Evolutionary conservation across 2,113 vertebrate species (phyloP), one percentile per base, ranked within the genome.

Genomic region (Malurus melanocephalus): DNA sequence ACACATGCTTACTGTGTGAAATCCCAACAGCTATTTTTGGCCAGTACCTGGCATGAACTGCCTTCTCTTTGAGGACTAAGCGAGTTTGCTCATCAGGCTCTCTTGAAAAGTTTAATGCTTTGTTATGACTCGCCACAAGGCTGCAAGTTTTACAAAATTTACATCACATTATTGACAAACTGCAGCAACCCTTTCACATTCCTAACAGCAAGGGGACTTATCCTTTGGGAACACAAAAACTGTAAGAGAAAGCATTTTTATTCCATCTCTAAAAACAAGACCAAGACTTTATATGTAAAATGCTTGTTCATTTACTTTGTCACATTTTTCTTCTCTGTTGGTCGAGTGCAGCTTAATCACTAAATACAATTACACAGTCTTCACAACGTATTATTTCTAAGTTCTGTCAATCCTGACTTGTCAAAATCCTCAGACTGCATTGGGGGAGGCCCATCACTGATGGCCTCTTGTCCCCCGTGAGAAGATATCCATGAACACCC

Each of bases 1-100:
- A 78, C 71, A 71, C 72, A 59, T 11, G 2, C 59, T 91, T 86
- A 79, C 67, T 45, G 80, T 56, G 84, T 93, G 59, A 86, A 92
- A 90, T 74, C 86, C 75, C 86, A 87, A 42, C 59, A 76, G 88
- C 66, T 81, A 64, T 90, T 93, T 93, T 74, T 78, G 88, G 76
- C 60, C 85, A 86, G 30, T 89, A 92, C 82, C 72, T 92, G 80
- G 79, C 82, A 86, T 33, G 32, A 88, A 51, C 46, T 68, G 26
- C 57, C 53, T 90, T 16, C 33, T 88, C 53, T 82, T 43, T 49
- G 33, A 91, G 69, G 48, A 78, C 77, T 72, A 38, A 77, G 40
- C 33, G 56, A 90, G 38, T 83, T 69, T 59, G 59, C 65, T 92
- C 88, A 80, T 85, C 68, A 81, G 62, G 30, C 66, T 85, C 72